Conservation (phyloP, 2,888 invertebrate species). For the Netelia inedita region DNA sequence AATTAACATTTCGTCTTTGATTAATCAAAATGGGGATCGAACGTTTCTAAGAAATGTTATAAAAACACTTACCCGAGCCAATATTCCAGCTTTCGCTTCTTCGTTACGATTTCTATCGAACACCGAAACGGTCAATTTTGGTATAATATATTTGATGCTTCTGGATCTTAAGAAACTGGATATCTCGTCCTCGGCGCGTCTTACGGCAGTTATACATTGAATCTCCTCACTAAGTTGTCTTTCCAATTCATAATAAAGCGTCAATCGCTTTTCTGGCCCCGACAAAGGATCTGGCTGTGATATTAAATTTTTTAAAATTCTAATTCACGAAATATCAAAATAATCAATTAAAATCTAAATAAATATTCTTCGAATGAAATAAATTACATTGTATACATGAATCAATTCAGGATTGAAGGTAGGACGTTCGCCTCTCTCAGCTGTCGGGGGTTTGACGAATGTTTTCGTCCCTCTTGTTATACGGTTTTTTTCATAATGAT, state of each 20-base stretch:
- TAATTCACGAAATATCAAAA: neutral
- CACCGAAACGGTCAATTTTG: conserved; percentile 86
- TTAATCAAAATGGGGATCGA: conserved; percentile 7
- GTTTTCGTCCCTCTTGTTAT: conserved; percentile 88
- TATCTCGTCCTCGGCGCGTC: conserved; percentile 86
- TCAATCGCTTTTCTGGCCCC: conserved; percentile 87
- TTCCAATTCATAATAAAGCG: conserved; percentile 88
- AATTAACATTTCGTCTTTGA: conserved; percentile 28
- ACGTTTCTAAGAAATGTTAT: neutral
- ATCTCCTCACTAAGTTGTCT: conserved; percentile 89
- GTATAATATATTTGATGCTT: conserved; percentile 85
- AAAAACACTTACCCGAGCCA: conserved; percentile 84
- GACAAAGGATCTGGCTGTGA: conserved; percentile 88
- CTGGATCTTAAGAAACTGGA: conserved; percentile 85
- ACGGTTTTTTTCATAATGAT: conserved; percentile 88
- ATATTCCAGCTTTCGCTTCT: conserved; percentile 86
- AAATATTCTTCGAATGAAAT: neutral
- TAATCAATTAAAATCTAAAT: neutral
- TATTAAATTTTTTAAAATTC: neutral
- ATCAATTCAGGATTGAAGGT: conserved; percentile 89
- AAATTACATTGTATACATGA: conserved; percentile 88
- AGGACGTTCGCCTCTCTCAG: conserved; percentile 90
- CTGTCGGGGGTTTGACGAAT: conserved; percentile 90
- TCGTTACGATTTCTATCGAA: conserved; percentile 87
- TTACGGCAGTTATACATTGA: conserved; percentile 86